Conservation (phyloP, 2,888 invertebrate genomes). For the Pterostichus madidus region DNA sequence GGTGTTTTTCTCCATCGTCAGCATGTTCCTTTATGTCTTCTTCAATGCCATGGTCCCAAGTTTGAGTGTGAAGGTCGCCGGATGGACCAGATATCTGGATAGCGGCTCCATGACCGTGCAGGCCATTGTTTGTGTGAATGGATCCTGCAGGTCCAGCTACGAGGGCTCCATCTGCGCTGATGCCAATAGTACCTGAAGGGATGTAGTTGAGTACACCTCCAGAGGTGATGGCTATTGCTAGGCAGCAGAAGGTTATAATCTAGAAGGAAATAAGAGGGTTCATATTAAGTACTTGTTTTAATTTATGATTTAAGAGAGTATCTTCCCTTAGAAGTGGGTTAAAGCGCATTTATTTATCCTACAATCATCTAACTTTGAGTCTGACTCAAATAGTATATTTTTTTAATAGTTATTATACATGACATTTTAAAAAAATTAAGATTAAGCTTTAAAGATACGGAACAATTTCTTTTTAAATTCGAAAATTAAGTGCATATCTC, state of each 20-base stretch:
- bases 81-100: neutral
- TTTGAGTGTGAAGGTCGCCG: neutral
- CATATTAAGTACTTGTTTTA: no score
- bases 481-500: no score
- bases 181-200: slow-evolving; percentile 1
- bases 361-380: no score
- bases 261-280: neutral
- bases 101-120: neutral
- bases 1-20: neutral
- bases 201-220: neutral
- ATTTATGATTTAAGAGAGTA: no score
- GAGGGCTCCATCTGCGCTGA: neutral
- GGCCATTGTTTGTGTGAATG: neutral
- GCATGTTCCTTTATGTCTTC: neutral
- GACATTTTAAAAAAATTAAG: no score
- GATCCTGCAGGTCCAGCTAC: neutral
- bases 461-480: no score
- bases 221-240: slow-evolving; percentile 24
- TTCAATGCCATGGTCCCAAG: slow-evolving; percentile 7
- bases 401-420: no score
- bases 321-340: no score
- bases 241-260: slow-evolving; percentile 3
- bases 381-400: no score
- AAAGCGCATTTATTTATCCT: no score
- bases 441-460: no score